phyloP scores from a whole-genome alignment of 2,113 vertebrate genomes.

The Montifringilla adamsi region DNA sequence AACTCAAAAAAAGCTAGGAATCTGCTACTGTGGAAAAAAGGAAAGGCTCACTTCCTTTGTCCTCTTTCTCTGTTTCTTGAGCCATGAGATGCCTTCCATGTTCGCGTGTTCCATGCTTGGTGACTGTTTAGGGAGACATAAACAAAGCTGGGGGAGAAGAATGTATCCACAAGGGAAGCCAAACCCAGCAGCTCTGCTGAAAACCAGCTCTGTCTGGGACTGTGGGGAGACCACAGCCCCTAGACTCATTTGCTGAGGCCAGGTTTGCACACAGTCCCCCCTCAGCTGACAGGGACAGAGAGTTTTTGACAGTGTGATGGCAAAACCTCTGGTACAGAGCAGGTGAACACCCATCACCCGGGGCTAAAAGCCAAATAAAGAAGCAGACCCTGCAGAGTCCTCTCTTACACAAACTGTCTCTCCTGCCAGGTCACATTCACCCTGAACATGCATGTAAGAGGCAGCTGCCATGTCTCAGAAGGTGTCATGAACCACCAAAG shows the following conservation, averaged over 20 bases:
- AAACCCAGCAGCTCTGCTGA: not conserved
- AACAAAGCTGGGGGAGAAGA: not conserved
- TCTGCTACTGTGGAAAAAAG: not conserved
- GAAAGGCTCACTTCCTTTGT: not conserved
- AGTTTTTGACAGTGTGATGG: not conserved
- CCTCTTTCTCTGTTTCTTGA: not conserved
- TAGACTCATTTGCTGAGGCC: not conserved
- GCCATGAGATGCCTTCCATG: accelerated
- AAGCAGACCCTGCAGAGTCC: not conserved
- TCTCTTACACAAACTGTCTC: not conserved
- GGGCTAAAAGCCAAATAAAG: not conserved
- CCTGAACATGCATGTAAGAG: accelerated
- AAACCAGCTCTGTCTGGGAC: not conserved
- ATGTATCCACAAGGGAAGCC: not conserved
- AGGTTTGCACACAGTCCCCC: no score
- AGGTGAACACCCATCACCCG: not conserved
- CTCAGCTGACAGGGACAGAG: accelerated
- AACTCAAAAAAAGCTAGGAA: not conserved
- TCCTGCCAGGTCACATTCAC: not conserved
- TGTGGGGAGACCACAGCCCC: not conserved
- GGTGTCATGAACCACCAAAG: not conserved
- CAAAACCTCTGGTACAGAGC: not conserved
- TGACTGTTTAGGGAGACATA: accelerated
- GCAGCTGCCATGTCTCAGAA: not conserved
- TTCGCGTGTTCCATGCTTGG: accelerated